Base-by-base conservation (phyloP, 2,113 vertebrate genomes). In the Heteronetta atricapilla region DNA sequence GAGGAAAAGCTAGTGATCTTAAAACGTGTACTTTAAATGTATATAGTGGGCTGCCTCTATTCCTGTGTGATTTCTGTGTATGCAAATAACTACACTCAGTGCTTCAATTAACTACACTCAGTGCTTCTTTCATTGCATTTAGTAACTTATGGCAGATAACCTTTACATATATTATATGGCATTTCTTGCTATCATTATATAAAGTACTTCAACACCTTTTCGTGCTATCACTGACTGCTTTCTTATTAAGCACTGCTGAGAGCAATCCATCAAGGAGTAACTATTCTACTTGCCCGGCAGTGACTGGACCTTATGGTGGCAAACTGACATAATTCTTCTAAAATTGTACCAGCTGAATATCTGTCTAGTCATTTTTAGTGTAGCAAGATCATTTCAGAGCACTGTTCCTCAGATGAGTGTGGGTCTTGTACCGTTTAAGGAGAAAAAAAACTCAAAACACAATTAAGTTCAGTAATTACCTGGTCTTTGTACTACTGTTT, bases 211-310 rank as follows among this genome's bases (percentile, higher is more conserved):
- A 53, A 34, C 16, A 9, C 11, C 48, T 56, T 85, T 80, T 81
- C 21, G 29, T 83, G 46, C 38, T 68, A 0, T 67, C 53, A 8
- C 34, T 83, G 85, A 48, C 53, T 86, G 21, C 42, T 72, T 64
- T 74, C 74, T 78, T 72, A 59, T 33, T 88, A 88, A 93, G 62
- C 88, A 44, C 34, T 44, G 90, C 88, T 93, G 79, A 95, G 82
- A 48, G 66, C 80, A 70, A 56, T 91, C 59, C 12, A 5, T 86
- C 88, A 91, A 75, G 76, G 64, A 70, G 38, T 10, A 53, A 25
- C 50, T 19, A 17, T 66, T 79, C 29, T 33, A n/a, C 17, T 46
- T 78, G 33, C 31, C 19, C 40, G 40, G 63, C 29, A 56, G 85
- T 48, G 76, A 72, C 62, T 58, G 38, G 64, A 72, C 62, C 67